Evolutionary conservation across 2,113 vertebrate species (phyloP), one percentile per base, ranked within the genome.

Genomic region (Trochalopteron elliotii): DNA sequence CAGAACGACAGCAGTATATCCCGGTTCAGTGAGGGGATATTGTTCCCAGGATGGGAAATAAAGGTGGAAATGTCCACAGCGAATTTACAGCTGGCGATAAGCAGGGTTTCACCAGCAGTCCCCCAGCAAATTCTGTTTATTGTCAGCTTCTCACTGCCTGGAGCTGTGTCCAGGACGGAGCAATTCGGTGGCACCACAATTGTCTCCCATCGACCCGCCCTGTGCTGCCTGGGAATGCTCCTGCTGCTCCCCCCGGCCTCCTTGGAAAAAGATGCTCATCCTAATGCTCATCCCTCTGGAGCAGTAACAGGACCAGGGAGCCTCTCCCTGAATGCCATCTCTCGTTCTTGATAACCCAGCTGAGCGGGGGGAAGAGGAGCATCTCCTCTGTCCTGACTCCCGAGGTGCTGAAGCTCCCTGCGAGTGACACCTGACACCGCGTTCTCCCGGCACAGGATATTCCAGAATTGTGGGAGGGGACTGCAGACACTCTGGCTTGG

Each of bases 81-180:
- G 83, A 92, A 98, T 98, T 97, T 97, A 97, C 96, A 67, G 97
- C 95, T 90, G 59, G 68, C 84, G 96, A 97, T 96, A 97, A 98
- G 93, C 87, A 49, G 80, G 88, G 89, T 65, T 97, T 96, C 93
- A 94, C 94, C 97, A 94, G 91, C 88, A 89, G 59, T 56, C 79
- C 90, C 67, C 90, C 55, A 28, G 94, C 92, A 96, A 96, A 96
- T 98, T 95, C 95, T 83, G 91, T 90, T 96, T 96, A 97, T 88
- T 92, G 92, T n/a, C 93, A 69, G 82, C 39, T 92, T 92, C 96
- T 85, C 14, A 7, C 78, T 42, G 91, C 96, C 83, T 1, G 21
- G 68, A 94, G 93, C 93, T 18, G 63, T 0, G 4, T 63, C 74
- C 59, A 8, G 69, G 67, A 70, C 60, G 63, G 89, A 69, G 27